phyloP scores from a whole-genome alignment of 2,888 invertebrate genomes.

The Choristoneura rosaceana region DNA sequence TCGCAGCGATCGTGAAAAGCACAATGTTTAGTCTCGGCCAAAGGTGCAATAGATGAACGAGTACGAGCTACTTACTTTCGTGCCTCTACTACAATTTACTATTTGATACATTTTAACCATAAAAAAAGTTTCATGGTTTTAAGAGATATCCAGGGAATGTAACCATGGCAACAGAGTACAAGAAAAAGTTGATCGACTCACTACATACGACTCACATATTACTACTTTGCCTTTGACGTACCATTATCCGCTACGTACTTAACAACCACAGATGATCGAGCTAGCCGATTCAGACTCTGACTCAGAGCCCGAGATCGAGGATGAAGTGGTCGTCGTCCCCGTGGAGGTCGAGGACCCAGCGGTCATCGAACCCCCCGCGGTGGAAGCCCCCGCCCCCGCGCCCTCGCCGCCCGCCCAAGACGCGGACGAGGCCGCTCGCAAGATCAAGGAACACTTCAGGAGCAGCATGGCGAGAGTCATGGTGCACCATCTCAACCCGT shows the following conservation, averaged over 20 bases:
- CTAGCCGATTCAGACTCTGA: conserved; percentile 73
- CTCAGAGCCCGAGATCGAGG: conserved; percentile 48
- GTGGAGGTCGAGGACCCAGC: conserved; percentile 49
- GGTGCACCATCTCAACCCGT: conserved; percentile 95
- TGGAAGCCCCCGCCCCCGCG: conserved; percentile 43
- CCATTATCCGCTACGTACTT: neutral
- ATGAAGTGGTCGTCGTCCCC: conserved; percentile 41
- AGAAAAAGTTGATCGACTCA: too few species aligned
- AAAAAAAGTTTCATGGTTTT: too few species aligned
- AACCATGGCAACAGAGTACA: too few species aligned
- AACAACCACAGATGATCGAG: conserved; percentile 67
- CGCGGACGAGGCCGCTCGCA: conserved; percentile 84
- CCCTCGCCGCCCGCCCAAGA: conserved; percentile 55
- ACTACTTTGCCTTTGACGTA: too few species aligned
- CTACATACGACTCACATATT: too few species aligned
- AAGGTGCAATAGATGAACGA: too few species aligned
- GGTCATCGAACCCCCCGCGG: conserved; percentile 8
- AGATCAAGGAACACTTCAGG: conserved; percentile 94
- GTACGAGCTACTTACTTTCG: too few species aligned
- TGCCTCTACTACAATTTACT: too few species aligned
- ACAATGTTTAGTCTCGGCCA: too few species aligned
- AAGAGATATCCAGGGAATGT: too few species aligned
- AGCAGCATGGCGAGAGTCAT: conserved; percentile 92
- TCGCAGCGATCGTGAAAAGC: too few species aligned
- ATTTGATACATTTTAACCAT: too few species aligned